A percentile compares a stretch with the other conserved stretches of the same genome.
Evolutionary conservation across 2,888 invertebrate genomes (phyloP).

Genomic region (Drosophila sordidapex): DNA sequence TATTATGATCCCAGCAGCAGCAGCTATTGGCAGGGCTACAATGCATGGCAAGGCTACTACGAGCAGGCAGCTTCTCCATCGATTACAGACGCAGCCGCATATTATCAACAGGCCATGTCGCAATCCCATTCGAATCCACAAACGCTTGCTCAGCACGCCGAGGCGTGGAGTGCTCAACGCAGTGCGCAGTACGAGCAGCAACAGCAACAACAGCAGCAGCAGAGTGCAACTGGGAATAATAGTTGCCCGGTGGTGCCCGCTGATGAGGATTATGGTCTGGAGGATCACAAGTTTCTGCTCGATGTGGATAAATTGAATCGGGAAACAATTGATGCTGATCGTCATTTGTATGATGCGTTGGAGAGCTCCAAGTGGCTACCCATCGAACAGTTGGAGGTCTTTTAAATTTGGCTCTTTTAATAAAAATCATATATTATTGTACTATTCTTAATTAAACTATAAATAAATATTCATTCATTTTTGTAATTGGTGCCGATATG

Average conservation of each 20-base stretch:
- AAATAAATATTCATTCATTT: not conserved
- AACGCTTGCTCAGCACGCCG: slow-evolving; percentile 84
- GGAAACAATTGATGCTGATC: slow-evolving; percentile 90
- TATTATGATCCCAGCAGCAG: slow-evolving; percentile 91
- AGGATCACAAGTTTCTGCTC: slow-evolving; percentile 91
- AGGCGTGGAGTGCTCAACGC: slow-evolving; percentile 86
- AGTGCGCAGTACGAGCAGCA: slow-evolving; percentile 84
- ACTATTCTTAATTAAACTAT: not conserved
- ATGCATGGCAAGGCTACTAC: slow-evolving; percentile 92
- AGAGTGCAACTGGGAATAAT: slow-evolving; percentile 79
- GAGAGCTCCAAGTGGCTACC: slow-evolving; percentile 94
- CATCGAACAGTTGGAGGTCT: slow-evolving; percentile 89
- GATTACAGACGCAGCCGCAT: slow-evolving; percentile 75
- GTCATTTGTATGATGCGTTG: slow-evolving; percentile 92
- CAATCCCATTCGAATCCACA: slow-evolving; percentile 83
- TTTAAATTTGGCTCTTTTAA: slow-evolving; percentile 79
- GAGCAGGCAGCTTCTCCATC: slow-evolving; percentile 85
- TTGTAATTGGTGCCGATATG: not conserved
- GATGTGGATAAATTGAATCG: slow-evolving; percentile 92
- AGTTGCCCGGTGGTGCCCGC: slow-evolving; percentile 64
- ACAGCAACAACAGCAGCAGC: slow-evolving; percentile 36
- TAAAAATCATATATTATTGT: not conserved
- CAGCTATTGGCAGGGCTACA: slow-evolving; percentile 95
- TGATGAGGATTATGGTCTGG: slow-evolving; percentile 90
- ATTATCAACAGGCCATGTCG: slow-evolving; percentile 85